Evolutionary conservation across 2,888 invertebrate genomes (phyloP).

Genomic region (Brassicogethes aeneus): DNA sequence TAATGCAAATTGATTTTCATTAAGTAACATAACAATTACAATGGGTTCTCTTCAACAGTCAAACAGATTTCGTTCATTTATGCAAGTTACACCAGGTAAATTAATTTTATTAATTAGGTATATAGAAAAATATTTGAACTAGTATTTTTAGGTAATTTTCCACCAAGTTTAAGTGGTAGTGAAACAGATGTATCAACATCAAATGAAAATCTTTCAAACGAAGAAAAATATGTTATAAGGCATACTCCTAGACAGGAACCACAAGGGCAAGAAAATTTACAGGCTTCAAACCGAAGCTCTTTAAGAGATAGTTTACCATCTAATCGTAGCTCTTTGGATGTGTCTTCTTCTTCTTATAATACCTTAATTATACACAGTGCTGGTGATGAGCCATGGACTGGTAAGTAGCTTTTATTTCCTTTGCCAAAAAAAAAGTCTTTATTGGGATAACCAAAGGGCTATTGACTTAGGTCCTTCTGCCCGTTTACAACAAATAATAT

Average conservation of each 20-base stretch:
- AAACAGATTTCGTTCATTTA: conserved; percentile 30
- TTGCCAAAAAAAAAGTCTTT: no score
- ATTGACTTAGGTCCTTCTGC: no score
- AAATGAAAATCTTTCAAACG: conserved; percentile 79
- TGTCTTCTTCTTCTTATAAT: conserved; percentile 72
- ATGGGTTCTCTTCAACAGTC: conserved; percentile 27
- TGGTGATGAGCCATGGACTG: conserved; percentile 64
- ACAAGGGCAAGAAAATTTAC: conserved; percentile 80
- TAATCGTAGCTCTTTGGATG: conserved; percentile 63
- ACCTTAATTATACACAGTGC: conserved; percentile 75
- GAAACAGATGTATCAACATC: conserved; percentile 87
- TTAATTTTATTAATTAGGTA: conserved; percentile 1
- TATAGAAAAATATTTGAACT: not conserved
- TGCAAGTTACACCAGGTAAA: conserved; percentile 28
- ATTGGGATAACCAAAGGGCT: no score
- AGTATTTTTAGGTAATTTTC: conserved; percentile 42
- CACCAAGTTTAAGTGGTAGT: conserved; percentile 71
- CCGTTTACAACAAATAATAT: no score
- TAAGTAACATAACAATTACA: no score
- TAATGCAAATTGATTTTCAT: no score
- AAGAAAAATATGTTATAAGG: conserved; percentile 74
- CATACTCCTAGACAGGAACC: conserved; percentile 82
- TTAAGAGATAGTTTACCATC: conserved; percentile 50
- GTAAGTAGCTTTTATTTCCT: conserved; percentile 33
- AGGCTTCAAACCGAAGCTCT: conserved; percentile 50